phyloP scores from a whole-genome alignment of 2,888 invertebrate species.

The Crioceris asparagi region DNA sequence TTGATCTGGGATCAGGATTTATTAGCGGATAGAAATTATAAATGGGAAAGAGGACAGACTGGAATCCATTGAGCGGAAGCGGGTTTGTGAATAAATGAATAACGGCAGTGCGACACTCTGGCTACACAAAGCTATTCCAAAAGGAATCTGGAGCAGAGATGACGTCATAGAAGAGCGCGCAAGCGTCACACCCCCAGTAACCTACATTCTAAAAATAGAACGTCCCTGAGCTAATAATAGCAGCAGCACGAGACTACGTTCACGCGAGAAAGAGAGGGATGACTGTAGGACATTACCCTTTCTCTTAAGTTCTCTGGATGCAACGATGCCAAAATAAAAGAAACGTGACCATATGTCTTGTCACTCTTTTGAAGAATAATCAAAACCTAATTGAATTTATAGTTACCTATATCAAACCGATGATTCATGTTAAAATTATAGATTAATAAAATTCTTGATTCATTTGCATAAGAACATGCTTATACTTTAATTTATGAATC shows the following conservation, averaged over 20 bases:
- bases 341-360: too few relatives aligned
- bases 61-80: not conserved
- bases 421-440: too few relatives aligned
- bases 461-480: too few relatives aligned
- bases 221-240: constrained; percentile 41
- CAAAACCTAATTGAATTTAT: too few relatives aligned
- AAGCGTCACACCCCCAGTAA: constrained; percentile 32
- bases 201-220: constrained; percentile 40
- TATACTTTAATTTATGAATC: too few relatives aligned
- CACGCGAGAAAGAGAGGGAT: constrained; percentile 22
- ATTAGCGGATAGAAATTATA: too few relatives aligned
- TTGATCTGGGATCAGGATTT: too few relatives aligned
- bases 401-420: too few relatives aligned
- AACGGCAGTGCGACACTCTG: constrained; percentile 19
- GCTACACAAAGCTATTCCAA: constrained; percentile 16
- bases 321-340: too few relatives aligned
- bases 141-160: constrained; percentile 32
- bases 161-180: constrained; percentile 38
- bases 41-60: not conserved
- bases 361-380: too few relatives aligned
- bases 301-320: constrained; percentile 1
- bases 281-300: constrained; percentile 28
- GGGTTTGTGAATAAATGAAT: constrained; percentile 10
- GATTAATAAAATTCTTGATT: too few relatives aligned
- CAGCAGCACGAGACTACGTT: constrained; percentile 30